Evolutionary conservation across 2,113 vertebrate genomes (phyloP), one percentile per base, ranked within the genome.

Genomic region (Apistogramma diplotaenia): DNA sequence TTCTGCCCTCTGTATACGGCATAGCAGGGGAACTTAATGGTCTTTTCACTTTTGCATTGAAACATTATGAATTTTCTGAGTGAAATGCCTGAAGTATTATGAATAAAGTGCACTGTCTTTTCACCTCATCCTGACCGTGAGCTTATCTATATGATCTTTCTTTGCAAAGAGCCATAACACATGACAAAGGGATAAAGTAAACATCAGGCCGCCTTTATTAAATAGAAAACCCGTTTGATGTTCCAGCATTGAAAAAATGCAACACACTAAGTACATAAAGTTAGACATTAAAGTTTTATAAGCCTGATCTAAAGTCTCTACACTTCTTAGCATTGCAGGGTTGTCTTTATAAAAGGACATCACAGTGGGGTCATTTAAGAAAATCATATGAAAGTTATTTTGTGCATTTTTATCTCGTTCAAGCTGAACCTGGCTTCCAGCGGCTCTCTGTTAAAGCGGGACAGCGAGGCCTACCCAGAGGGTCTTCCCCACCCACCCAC

Each of bases 401-500:
- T 57, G 72, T 8, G 16, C 37, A 21, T 43, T 58, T 53, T 3
- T 74, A 18, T 55, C n/a, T 57, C 40, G 65, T 40, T 70, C 23
- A 6, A 97, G 97, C 96, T 98, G 91, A 98, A 99, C 94, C 95
- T 96, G 93, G 96, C 96, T 87, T 97, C 97, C 49, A 96, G 96
- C 62, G 96, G 96, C 90, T 96, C 96, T 84, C 94, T 97, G 81
- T 95, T 97, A 95, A 99, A 99, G 96, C 96, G 97, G 93, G 97
- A 97, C 89, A 96, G 96, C 1, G 98, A 99, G 59, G 95, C 95
- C 1, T 99, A 97, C 92, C 97, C 97, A 3, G 98, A 99, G 43
- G 96, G 97, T 77, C 96, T 99, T 60, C 97, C 97, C 91, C 98
- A 99, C 94, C 98, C 98, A 79, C 98, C 98, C 82, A 99, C 98